Evolutionary conservation across 2,113 vertebrate species (phyloP).

Genomic region (Paralichthys olivaceus): DNA sequence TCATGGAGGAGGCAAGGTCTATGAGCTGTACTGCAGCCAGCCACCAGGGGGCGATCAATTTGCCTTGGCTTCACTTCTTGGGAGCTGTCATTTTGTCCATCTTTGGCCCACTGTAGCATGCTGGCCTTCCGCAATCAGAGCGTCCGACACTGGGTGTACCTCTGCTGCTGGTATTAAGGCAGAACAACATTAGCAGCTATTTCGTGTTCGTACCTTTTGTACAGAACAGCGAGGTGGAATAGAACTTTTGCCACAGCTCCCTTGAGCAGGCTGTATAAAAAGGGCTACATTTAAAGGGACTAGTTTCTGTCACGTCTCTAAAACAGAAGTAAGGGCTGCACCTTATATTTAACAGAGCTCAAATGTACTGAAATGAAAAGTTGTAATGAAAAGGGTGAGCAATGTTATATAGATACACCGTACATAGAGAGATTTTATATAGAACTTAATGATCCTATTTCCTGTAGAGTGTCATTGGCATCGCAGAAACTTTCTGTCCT

Average conservation of each 20-base stretch:
- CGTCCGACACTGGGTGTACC: too few species aligned
- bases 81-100: too few species aligned
- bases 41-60: too few species aligned
- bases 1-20: neutral
- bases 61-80: too few species aligned
- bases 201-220: too few species aligned
- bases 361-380: constrained; percentile 74
- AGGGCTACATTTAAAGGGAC: constrained; percentile 42
- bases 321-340: constrained; percentile 70
- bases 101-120: too few species aligned
- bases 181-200: too few species aligned
- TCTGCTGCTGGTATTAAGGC: too few species aligned
- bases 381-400: constrained; percentile 76
- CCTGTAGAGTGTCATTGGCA: constrained; percentile 79
- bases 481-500: constrained; percentile 84
- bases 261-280: neutral
- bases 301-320: constrained; percentile 73
- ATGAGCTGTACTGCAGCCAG: neutral
- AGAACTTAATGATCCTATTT: constrained; percentile 84
- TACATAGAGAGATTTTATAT: constrained; percentile 70
- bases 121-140: too few species aligned
- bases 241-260: neutral
- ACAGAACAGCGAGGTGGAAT: neutral
- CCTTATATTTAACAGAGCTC: constrained; percentile 74
- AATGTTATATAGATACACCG: constrained; percentile 66